Conservation (phyloP, 2,888 invertebrate species). For the Eupithecia centaureata region DNA sequence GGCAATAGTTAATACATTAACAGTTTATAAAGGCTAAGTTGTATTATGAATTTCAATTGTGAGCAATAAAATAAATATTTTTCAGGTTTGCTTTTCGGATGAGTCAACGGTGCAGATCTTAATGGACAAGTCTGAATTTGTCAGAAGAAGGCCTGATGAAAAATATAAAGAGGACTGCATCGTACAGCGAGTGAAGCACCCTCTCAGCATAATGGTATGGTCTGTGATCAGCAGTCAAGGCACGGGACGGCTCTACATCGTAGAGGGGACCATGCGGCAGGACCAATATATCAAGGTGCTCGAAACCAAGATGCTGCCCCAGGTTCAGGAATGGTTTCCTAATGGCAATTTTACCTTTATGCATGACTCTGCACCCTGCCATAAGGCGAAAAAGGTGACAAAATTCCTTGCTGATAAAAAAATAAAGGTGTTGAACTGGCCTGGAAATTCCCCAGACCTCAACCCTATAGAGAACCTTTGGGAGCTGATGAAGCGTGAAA, state of each 20-base stretch:
- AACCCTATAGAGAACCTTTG: conserved; percentile 45
- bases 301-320: conserved; percentile 28
- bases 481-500: conserved; percentile 41
- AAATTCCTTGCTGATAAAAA: conserved; percentile 26
- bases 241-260: too few relatives aligned
- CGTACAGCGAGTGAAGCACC: conserved; percentile 14
- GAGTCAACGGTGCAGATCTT: background rate
- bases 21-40: background rate
- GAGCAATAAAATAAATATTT: background rate
- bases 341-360: conserved; percentile 29
- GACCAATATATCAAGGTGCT: conserved; percentile 24
- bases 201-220: conserved; percentile 24
- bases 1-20: conserved; percentile 9
- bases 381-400: conserved; percentile 20
- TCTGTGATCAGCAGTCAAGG: conserved; percentile 13
- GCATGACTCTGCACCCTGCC: conserved; percentile 32
- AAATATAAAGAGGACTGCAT: conserved; percentile 19
- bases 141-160: conserved; percentile 19
- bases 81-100: conserved; percentile 8
- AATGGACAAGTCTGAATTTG: conserved; percentile 5
- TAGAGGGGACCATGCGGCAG: conserved; percentile 20
- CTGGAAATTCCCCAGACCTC: conserved; percentile 34
- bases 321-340: conserved; percentile 33
- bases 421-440: conserved; percentile 33
- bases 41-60: conserved; percentile 8